Conservation (phyloP, 2,888 invertebrate genomes). For the Agonopterix heracliana region DNA sequence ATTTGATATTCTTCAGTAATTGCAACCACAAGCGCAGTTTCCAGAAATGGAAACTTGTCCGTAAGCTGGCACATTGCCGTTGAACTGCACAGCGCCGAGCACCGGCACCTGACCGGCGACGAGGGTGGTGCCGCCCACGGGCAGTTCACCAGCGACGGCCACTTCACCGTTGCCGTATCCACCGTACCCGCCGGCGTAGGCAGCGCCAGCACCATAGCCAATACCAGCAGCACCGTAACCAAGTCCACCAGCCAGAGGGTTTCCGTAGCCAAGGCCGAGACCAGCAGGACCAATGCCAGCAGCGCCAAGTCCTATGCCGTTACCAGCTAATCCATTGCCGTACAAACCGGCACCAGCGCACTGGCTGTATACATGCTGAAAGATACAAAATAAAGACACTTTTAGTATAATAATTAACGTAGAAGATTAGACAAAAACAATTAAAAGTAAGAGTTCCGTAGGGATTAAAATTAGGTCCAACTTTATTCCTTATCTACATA, state of each 20-base stretch:
- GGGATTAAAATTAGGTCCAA: too few species aligned
- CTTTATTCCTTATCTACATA: too few species aligned
- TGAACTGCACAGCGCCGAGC: too few species aligned
- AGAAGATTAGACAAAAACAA: too few species aligned
- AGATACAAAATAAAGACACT: background rate
- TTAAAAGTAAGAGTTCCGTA: too few species aligned
- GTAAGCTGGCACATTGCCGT: conserved; percentile 8
- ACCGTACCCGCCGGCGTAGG: conserved; percentile 27
- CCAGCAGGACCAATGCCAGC: conserved; percentile 10
- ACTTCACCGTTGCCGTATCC: too few species aligned
- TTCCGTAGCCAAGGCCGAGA: conserved; percentile 7
- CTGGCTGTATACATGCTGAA: background rate
- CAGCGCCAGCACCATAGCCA: conserved; percentile 27
- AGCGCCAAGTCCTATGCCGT: background rate
- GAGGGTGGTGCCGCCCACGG: conserved; percentile 17
- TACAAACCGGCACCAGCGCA: background rate
- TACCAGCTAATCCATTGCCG: background rate
- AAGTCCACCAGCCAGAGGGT: background rate
- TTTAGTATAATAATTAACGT: background rate
- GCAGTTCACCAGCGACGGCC: conserved; percentile 26
- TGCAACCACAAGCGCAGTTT: conserved; percentile 21
- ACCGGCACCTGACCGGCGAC: too few species aligned
- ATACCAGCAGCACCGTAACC: conserved; percentile 21
- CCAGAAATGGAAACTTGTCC: conserved; percentile 10
- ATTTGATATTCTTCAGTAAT: conserved; percentile 18